phyloP scores from a whole-genome alignment of 2,888 invertebrate species.

The Harpalus rubripes region DNA sequence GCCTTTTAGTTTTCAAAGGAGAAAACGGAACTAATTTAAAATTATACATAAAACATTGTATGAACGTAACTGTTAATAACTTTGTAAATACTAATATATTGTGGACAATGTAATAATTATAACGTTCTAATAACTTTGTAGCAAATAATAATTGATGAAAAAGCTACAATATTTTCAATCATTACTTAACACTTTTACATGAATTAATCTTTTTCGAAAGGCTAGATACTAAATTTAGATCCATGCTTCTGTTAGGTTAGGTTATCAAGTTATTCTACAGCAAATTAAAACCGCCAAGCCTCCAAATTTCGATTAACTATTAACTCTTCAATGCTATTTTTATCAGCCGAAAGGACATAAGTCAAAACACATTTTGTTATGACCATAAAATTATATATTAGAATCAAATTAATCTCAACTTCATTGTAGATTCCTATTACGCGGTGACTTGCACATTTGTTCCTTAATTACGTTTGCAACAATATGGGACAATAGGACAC shows the following conservation, averaged over 20 bases:
- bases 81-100: neutral
- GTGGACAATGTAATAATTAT: neutral
- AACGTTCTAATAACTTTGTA: neutral
- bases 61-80: neutral
- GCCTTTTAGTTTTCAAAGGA: neutral
- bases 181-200: neutral
- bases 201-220: neutral
- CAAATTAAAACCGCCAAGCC: slow-evolving; percentile 9
- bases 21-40: slow-evolving; percentile 12
- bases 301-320: slow-evolving; percentile 1
- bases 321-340: slow-evolving; percentile 30
- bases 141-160: neutral
- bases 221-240: no score
- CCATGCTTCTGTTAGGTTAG: no score
- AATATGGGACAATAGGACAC: slow-evolving; percentile 50
- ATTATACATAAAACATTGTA: neutral
- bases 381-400: slow-evolving; percentile 57
- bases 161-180: neutral
- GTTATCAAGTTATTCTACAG: no score
- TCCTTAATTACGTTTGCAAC: slow-evolving; percentile 46
- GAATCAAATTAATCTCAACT: slow-evolving; percentile 22
- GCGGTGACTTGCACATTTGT: slow-evolving; percentile 40
- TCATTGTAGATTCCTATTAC: slow-evolving; percentile 49
- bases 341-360: slow-evolving; percentile 12
- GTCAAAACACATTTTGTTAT: slow-evolving; percentile 33